phyloP scores from a whole-genome alignment of 2,888 invertebrate species.

The Syrista parreyssii region DNA sequence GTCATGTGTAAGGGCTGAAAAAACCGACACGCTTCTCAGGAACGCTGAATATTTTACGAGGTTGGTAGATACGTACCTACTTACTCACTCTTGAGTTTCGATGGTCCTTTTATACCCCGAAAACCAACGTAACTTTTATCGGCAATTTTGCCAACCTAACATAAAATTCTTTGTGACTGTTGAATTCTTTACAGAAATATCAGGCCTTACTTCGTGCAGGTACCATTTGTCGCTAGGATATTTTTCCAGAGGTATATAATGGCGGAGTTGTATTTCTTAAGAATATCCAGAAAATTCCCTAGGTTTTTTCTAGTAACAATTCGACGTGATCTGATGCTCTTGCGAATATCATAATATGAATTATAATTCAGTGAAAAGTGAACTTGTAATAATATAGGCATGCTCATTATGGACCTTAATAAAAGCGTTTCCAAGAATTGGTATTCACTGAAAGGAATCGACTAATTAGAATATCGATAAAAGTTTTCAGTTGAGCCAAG shows the following conservation, averaged over 20 bases:
- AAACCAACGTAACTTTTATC: not conserved
- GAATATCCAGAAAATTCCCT: not conserved
- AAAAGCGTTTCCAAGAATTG: not conserved
- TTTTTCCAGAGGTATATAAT: not conserved
- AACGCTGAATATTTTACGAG: not conserved
- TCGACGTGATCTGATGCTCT: not conserved
- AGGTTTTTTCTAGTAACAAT: not conserved
- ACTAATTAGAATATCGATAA: slow-evolving; percentile 39
- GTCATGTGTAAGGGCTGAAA: not conserved
- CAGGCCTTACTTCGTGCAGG: not conserved
- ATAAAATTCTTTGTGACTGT: not conserved
- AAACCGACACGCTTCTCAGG: not conserved
- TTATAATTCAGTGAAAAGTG: not conserved
- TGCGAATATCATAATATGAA: not conserved
- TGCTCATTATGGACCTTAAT: not conserved
- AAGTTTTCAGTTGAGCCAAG: slow-evolving; percentile 24
- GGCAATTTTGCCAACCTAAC: not conserved
- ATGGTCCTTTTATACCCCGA: not conserved
- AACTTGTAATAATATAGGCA: not conserved
- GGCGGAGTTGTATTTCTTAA: not conserved
- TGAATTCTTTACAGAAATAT: not conserved
- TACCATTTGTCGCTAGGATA: not conserved
- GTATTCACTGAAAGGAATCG: not conserved
- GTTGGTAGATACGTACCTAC: not conserved
- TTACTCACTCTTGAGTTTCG: not conserved